Evolutionary conservation across 2,797 vertebrate species (phyloP).

Genomic region (Neosilurus hyrtlii): DNA sequence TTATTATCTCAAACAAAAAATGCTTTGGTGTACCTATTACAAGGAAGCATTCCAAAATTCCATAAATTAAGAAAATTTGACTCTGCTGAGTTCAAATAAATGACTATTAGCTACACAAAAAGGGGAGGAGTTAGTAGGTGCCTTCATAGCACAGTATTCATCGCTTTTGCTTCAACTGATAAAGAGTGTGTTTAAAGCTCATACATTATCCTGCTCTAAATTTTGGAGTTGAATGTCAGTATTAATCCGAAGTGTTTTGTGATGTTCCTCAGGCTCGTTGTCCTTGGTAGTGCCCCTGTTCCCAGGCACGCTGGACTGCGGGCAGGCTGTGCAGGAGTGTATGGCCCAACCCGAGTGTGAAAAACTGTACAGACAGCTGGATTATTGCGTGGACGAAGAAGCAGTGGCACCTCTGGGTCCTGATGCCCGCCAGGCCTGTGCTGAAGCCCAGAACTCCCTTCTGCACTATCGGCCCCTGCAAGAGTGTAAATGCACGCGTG

Average conservation of each 20-base stretch:
- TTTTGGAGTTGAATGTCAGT: not conserved
- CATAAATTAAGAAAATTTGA: not conserved
- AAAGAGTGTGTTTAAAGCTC: not conserved
- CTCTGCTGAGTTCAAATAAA: too few relatives aligned
- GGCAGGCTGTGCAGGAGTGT: constrained; percentile 78
- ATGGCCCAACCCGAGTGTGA: constrained; percentile 71
- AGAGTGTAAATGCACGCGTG: constrained; percentile 84
- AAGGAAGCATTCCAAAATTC: not conserved
- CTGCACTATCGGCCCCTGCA: constrained; percentile 73
- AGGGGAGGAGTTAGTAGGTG: not conserved
- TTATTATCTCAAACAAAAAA: too few relatives aligned
- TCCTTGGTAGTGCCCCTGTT: constrained; percentile 64
- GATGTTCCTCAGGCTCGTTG: constrained; percentile 38
- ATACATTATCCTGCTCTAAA: not conserved
- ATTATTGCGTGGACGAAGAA: constrained; percentile 75
- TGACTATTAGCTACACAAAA: too few relatives aligned
- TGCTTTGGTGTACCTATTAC: too few relatives aligned
- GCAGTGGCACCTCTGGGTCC: constrained; percentile 61
- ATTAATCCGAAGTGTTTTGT: not conserved
- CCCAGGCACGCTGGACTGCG: constrained; percentile 70
- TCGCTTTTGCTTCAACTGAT: not conserved
- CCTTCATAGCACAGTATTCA: not conserved
- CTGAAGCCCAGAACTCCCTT: constrained; percentile 77
- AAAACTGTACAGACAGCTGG: constrained; percentile 76
- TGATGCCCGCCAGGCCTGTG: constrained; percentile 71